phyloP scores from a whole-genome alignment of 2,797 vertebrate genomes.

The Syngnathus rostellatus region DNA sequence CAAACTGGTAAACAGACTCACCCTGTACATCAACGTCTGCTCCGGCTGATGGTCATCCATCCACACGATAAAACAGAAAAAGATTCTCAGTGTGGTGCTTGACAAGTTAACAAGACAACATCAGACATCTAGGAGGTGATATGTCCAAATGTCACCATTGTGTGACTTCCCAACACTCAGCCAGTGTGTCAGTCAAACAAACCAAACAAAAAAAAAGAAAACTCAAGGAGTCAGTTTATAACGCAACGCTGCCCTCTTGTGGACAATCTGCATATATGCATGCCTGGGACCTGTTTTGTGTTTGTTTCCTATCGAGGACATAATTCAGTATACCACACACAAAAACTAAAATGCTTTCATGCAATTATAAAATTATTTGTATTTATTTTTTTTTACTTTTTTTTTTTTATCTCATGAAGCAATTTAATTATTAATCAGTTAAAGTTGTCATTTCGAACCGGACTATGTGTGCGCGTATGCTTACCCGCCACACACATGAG shows the following conservation, averaged over 20 bases:
- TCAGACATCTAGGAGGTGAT: background rate
- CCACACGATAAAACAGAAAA: background rate
- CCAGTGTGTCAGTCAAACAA: background rate
- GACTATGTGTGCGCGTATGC: constrained; percentile 23
- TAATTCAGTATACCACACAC: too few relatives aligned
- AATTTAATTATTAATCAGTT: too few relatives aligned
- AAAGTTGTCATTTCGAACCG: too few relatives aligned
- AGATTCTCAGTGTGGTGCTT: background rate
- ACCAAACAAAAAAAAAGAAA: too few relatives aligned
- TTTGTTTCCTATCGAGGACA: background rate
- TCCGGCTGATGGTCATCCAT: background rate
- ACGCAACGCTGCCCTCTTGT: constrained; percentile 19
- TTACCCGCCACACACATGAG: constrained; percentile 79
- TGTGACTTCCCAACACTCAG: background rate
- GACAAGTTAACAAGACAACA: background rate
- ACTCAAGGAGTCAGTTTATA: background rate
- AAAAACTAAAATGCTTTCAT: too few relatives aligned
- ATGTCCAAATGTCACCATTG: background rate
- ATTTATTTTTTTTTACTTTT: too few relatives aligned
- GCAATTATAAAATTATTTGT: too few relatives aligned
- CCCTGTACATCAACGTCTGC: constrained; percentile 7
- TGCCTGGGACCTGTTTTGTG: background rate
- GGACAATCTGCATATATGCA: constrained; percentile 9
- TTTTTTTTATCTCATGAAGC: too few relatives aligned
- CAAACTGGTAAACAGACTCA: background rate